Base-by-base conservation (phyloP, 53 echinoderm and acorn worm species). In the Stichopus horrens region DNA sequence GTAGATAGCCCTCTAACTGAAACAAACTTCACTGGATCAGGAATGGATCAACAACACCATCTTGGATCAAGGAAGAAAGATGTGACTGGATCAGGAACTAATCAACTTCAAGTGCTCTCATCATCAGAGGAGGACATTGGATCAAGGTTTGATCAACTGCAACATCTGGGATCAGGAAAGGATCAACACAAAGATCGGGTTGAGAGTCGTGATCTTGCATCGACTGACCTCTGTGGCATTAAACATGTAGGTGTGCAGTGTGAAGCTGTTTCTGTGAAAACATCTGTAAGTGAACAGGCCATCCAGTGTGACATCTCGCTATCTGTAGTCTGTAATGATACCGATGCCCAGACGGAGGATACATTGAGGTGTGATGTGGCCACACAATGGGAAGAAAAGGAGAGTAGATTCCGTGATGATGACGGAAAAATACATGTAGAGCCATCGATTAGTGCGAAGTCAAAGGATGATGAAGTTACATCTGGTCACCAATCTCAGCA, bases 261-360 rank as follows among this genome's bases (percentile, higher is more conserved):
- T 81, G 57, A 81, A 11, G 57, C 56, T 57, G 75, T 52, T 52
- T 7, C 75, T 5, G 19, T 55, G 19, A 56, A 81, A 57, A 55
- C 81, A 5, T 56, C 81, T 81, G 58, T 19, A 22, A 81, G 57
- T 11, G 81, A 81, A 21, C 58, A 81, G 58, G 56, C 52, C 5
- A 81, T 22, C 21, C 56, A 81, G 11, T 18, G 54, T 81, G 56
- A 58, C 54, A 11, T 5, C 58, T 20, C 21, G 20, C n/a, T 19
- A 8, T 18, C 56, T 7, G 23, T 23, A 37, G 5, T 55, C 4
- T 21, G 58, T 55, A 81, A 56, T 55, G 81, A 81, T 19, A 23
- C 7, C 9, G 55, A 22, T 21, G 57, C 14, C 18, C 81, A 81
- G 58, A 81, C 81, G n/a, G 7, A 23, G 21, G 20, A 58, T 7